phyloP scores from a whole-genome alignment of 2,888 invertebrate species.

The Lordiphosa andalusiaca region DNA sequence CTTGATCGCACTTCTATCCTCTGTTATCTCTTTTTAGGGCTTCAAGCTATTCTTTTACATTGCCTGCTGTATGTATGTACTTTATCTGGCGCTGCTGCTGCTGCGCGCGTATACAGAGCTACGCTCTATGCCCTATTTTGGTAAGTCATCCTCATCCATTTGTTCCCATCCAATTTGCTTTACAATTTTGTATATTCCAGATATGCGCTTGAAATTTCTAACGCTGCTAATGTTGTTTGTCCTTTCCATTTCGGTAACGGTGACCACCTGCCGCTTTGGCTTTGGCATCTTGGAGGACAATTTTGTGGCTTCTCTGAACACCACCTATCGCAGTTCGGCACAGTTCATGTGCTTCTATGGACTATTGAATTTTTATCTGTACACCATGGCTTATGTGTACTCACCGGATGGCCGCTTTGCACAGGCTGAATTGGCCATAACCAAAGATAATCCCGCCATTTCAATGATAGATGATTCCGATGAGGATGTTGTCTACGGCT shows the following conservation, averaged over 20 bases:
- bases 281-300: constrained; percentile 95
- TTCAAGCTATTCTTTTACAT: constrained; percentile 95
- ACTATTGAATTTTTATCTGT: constrained; percentile 94
- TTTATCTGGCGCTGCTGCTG: constrained; percentile 91
- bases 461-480: constrained; percentile 99
- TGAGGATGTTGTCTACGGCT: constrained; percentile 97
- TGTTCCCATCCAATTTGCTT: not conserved
- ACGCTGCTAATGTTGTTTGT: constrained; percentile 92
- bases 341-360: constrained; percentile 98
- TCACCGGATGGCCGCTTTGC: constrained; percentile 90
- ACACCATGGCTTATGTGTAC: constrained; percentile 96
- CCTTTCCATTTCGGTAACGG: constrained; percentile 86
- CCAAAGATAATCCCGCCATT: constrained; percentile 98
- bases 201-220: constrained; percentile 94
- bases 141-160: constrained; percentile 83
- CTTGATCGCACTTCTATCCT: not conserved
- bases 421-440: constrained; percentile 92
- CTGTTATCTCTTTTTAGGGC: constrained; percentile 83
- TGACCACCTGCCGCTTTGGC: constrained; percentile 92
- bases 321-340: constrained; percentile 94
- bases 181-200: constrained; percentile 80
- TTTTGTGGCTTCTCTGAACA: constrained; percentile 93
- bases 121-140: constrained; percentile 98
- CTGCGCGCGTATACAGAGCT: constrained; percentile 96
- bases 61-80: constrained; percentile 90